Percentiles rank a stretch among this genome's conserved stretches.
Evolutionary conservation across 1,140 invertebrate species (phyloP).

Genomic region (Drosophila sechellia): DNA sequence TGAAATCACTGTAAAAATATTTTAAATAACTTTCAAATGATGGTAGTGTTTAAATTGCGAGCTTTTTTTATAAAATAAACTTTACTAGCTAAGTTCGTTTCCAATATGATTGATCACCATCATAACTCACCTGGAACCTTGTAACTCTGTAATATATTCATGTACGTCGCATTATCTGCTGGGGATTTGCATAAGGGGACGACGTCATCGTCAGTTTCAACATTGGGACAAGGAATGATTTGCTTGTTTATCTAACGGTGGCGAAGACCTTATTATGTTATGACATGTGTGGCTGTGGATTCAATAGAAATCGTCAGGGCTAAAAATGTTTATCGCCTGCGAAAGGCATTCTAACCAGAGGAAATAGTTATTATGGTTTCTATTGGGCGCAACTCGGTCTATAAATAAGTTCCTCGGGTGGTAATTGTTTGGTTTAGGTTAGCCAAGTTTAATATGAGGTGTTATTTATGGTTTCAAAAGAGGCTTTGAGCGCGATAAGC

Average conservation of each 20-base stretch:
- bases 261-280: conserved; percentile 35
- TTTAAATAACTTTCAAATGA: no score
- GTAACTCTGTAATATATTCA: conserved; percentile 60
- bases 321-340: conserved; percentile 31
- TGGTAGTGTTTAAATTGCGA: no score
- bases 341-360: conserved; percentile 11
- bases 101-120: conserved; percentile 47
- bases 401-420: conserved; percentile 18
- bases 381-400: conserved; percentile 15
- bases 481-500: not conserved
- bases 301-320: conserved; percentile 26
- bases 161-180: conserved; percentile 25
- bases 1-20: not conserved
- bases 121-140: conserved; percentile 21
- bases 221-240: conserved; percentile 37
- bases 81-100: not conserved
- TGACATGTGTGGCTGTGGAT: conserved; percentile 43
- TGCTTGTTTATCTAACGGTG: conserved; percentile 38
- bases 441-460: not conserved
- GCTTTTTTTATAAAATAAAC: no score
- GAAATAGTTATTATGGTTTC: conserved; percentile 19
- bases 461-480: not conserved
- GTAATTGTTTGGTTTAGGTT: conserved; percentile 3
- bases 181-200: conserved; percentile 62
- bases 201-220: conserved; percentile 67